Base-by-base conservation (phyloP, 2,888 invertebrate genomes). In the Caenorhabditis japonica region DNA sequence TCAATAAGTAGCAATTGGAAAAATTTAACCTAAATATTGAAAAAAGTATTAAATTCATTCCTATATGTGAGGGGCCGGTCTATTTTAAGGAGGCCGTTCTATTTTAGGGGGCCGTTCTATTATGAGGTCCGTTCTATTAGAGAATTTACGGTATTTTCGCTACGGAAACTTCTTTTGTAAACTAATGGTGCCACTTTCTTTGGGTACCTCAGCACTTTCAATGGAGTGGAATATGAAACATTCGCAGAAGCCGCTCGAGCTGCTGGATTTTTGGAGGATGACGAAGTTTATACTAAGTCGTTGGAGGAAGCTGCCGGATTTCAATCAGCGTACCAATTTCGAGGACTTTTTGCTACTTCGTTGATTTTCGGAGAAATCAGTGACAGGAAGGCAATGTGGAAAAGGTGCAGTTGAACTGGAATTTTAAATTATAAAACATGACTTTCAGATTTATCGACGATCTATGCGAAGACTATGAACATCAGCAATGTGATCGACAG, bases 191-290 rank as follows among this genome's bases (percentile, higher is more conserved):
- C 56, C 0, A 58, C 33, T 0, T 46, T 19, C 12, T 74, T 62
- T 15, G 69, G 61, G 5, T 19, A 69, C 34, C 34, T 74, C 0
- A 30, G 39, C 0, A 74, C 68, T 1, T 51, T 61, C 27, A 15
- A 38, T 2, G 68, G 56, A 1, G 15, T 30, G 17, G 34, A 30
- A 33, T 46, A 55, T 17, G 27, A 12, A 0, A 62, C 68, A 1
- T 74, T 69, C 46, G 27, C 34, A 1, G 74, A 74, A 19, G 69
- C 68, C n/a, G 74, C 74, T 0, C 43, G 39, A 27, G 59, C 44
- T 7, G 33, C 15, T 17, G 74, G 69, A 12, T 51, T 44, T 7
- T 36, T 74, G 19, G 25, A 44, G 10, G 69, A 74, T 34, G 74
- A 74, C 27, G 1, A 0, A 2, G 4, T 56, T 4, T 46, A 25